Evolutionary conservation across 2,113 vertebrate genomes (phyloP), one percentile per base, ranked within the genome.

Genomic region (Stegostoma tigrinum): DNA sequence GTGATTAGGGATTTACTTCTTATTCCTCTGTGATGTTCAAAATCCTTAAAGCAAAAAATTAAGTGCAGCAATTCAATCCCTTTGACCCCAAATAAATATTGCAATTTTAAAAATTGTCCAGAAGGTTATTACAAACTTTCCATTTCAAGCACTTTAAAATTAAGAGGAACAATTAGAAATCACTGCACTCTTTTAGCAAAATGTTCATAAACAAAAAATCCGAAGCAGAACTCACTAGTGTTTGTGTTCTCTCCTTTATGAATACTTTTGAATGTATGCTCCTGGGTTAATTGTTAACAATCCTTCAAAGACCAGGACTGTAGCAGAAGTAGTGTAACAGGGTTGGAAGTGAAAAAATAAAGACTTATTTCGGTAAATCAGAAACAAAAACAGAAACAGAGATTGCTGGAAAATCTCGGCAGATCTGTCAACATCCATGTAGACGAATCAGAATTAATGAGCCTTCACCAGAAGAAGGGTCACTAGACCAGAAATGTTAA

Each of bases 71-170:
- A 42, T n/a, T 66, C 66, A 17, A 7, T 66, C 89, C 2, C 61
- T 93, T 1, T n/a, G n/a, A 93, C 34, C 34, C 89, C 66, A 24
- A 66, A 67, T 66, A 64, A 38, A 93, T 93, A 66, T 67, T 38
- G 23, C 61, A 42, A 19, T 93, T 66, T 87, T 52, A 12, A 52
- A 87, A 27, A 48, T 52, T 87, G 45, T 1, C 34, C 61, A 66
- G 34, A 93, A 91, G n/a, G 61, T 42, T 93, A 93, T 93, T 66
- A 66, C 61, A 61, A 64, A 34, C 30, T 64, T 90, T 90, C 87
- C 30, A 90, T 61, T 61, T 90, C 87, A 66, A 66, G 6, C n/a
- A 93, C 61, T 93, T 93, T 66, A 93, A 93, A 67, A 93, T 66
- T 55, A 38, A 93, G 19, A 67, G 64, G 66, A 64, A 19, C 30